Base-by-base conservation (phyloP, 2,113 vertebrate species). In the Poecile atricapillus region DNA sequence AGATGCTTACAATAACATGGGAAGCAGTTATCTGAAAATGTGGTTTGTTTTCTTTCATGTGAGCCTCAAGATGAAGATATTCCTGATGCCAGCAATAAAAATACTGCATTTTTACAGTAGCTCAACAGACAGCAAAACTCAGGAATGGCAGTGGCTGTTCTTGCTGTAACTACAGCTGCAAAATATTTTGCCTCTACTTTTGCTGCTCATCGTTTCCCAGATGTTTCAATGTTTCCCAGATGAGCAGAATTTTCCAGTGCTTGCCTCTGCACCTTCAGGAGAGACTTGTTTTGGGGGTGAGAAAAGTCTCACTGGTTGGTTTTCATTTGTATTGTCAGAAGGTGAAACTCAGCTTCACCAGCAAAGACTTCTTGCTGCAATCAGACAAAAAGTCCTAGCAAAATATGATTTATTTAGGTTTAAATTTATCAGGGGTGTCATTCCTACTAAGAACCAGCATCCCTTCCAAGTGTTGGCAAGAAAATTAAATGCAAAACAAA, bases 11-110 rank as follows among this genome's bases (percentile, higher is more conserved):
- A 90, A 76, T 83, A 87, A 94, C 52, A 56, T 4, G 63, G 53
- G 55, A 87, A 71, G 27, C 23, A 69, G 50, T 81, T 81, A 83
- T 69, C 73, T 39, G 43, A 89, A 83, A 70, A 23, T 18, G 35
- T 55, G 68, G 23, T n/a, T 92, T 83, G 73, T 76, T 91, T 94
- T 90, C 56, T 88, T 96, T 88, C 71, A 44, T 67, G 39, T 12
- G 12, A 31, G 33, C 87, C 84, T 95, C 74, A 63, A 73, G 90
- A 77, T 56, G 37, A 93, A 89, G 52, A 65, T 94, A 87, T 53
- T 90, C 47, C 77, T 89, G 70, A 94, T 67, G 43, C 52, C 73
- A 92, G n/a, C 46, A 92, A 84, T 70, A 74, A 83, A 94, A 96
- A 90, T 14, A 73, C 2, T 91, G 67, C 11, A 18, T 83, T 90